A percentile compares a stretch with the other conserved stretches of the same genome.
These are phyloP conservation scores for Choloepus hoffmanni DNA, from an alignment of 2,113 vertebrate species.

Conservation along the genomic window DNA sequence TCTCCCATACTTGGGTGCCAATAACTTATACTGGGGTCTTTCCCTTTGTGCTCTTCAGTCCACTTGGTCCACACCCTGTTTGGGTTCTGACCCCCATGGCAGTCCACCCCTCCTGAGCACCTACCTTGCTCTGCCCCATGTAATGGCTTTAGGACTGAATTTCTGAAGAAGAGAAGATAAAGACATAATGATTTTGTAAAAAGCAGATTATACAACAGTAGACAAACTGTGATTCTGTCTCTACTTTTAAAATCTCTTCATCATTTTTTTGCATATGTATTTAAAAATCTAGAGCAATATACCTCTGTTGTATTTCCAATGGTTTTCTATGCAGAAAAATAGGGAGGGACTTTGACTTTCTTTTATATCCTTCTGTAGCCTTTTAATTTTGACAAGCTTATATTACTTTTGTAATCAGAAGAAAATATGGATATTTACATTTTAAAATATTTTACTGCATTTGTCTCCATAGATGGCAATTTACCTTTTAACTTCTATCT, in stretches of 20 bases:
- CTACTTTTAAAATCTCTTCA: not conserved
- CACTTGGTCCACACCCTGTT: not conserved
- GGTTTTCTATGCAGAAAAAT: not conserved
- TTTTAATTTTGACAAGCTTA: conserved; percentile 7
- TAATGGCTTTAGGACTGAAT: not conserved
- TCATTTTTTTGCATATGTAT: not conserved
- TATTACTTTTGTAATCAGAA: conserved; percentile 26
- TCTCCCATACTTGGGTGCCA: not conserved
- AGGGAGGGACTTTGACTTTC: not conserved
- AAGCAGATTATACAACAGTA: conserved; percentile 2
- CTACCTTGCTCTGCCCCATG: not conserved
- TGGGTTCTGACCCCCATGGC: not conserved
- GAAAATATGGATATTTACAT: not conserved
- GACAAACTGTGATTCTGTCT: not conserved
- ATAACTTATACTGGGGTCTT: not conserved
- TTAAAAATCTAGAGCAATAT: conserved; percentile 33
- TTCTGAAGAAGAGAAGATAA: not conserved
- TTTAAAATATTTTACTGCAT: conserved; percentile 33
- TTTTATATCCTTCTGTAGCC: not conserved
- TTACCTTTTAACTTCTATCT: not conserved
- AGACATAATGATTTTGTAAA: not conserved
- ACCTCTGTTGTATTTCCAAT: not conserved
- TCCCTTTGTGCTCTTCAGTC: not conserved
- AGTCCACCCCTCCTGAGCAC: not conserved
- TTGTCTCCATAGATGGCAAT: conserved; percentile 1